These are phyloP conservation scores for Melanotaenia maccullochi DNA, from an alignment of 2,797 vertebrate genomes.

Conservation along the genomic window DNA sequence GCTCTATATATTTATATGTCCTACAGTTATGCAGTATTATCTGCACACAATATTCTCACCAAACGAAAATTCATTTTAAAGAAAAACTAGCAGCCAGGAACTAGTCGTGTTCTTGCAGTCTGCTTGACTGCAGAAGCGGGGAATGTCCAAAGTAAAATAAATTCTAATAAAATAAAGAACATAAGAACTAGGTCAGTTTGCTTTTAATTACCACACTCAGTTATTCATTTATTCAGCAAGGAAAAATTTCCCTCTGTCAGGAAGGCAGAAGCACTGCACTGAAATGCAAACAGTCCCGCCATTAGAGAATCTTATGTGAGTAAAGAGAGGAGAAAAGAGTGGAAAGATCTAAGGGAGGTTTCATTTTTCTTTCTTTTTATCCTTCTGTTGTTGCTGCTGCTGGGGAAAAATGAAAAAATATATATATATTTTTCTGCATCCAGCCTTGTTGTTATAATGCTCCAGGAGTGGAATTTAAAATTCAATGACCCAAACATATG, in stretches of 20 bases:
- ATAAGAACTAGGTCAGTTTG: conserved; percentile 80
- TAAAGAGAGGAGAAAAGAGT: conserved; percentile 49
- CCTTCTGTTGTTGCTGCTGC: conserved; percentile 13
- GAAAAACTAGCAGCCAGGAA: conserved; percentile 24
- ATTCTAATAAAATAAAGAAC: conserved; percentile 27
- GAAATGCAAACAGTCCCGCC: conserved; percentile 81
- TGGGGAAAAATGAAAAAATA: neutral
- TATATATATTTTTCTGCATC: conserved; percentile 39
- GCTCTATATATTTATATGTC: conserved; percentile 43
- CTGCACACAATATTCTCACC: conserved; percentile 44
- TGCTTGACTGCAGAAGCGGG: conserved; percentile 41
- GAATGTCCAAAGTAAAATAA: conserved; percentile 55
- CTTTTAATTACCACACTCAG: conserved; percentile 83
- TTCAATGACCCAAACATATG: neutral
- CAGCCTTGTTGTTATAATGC: conserved; percentile 52
- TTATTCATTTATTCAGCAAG: conserved; percentile 86
- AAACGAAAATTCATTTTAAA: conserved; percentile 26
- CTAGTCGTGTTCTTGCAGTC: conserved; percentile 24
- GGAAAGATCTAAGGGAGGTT: conserved; percentile 54
- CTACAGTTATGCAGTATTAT: conserved; percentile 47
- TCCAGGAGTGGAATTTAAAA: conserved; percentile 45
- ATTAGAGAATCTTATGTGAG: conserved; percentile 72
- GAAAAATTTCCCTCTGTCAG: conserved; percentile 69
- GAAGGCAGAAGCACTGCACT: conserved; percentile 71
- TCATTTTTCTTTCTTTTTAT: conserved; percentile 35